Evolutionary conservation across 1,140 invertebrate genomes (phyloP), one percentile per base, ranked within the genome.

Genomic region (Callitettix versicolor): DNA sequence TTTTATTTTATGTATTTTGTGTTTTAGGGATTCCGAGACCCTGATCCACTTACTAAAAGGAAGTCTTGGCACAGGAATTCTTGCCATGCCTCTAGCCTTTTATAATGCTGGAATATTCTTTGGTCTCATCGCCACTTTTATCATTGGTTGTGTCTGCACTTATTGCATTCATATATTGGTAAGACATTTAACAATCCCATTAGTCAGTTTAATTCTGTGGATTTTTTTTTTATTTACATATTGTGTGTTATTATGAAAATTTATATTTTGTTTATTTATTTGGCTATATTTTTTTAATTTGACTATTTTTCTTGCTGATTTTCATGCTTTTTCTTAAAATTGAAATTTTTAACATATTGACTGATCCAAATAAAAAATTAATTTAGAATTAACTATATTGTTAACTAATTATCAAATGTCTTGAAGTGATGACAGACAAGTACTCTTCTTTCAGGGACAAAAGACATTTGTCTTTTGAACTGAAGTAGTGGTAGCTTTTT

Each of bases 81-180:
- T 95, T 47, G 90, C 91, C 21, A 93, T 96, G 87, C 91, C 91
- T 1, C 73, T 87, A 69, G 91, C 91, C 15, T 88, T 94, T 62
- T 78, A 79, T 53, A 85, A 93, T 67, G 85, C 89, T 34, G 92
- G 92, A 15, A 70, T 95, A 1, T 79, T 77, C 65, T 88, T 91
- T 62, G 88, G 88, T 0, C 66, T 89, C 14, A 68, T 85, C 42
- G 82, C 84, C 1, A 88, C 88, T 3, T 84, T 88, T 60, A 69
- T 79, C 30, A 79, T 85, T 57, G 81, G 80, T 12, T 61, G 78
- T 11, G 68, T 84, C 17, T 82, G 80, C 67, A 80, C 81, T 48
- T 84, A 84, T 67, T 84, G 81, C 64, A 78, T 85, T 66, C 79
- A 84, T 68, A 51, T 51, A 21, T 17, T 51, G 48, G 48, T 51